A percentile compares a stretch with the other conserved stretches of the same genome.
Evolutionary conservation across 2,113 vertebrate species (phyloP).

Genomic region (Xiphophorus couchianus): DNA sequence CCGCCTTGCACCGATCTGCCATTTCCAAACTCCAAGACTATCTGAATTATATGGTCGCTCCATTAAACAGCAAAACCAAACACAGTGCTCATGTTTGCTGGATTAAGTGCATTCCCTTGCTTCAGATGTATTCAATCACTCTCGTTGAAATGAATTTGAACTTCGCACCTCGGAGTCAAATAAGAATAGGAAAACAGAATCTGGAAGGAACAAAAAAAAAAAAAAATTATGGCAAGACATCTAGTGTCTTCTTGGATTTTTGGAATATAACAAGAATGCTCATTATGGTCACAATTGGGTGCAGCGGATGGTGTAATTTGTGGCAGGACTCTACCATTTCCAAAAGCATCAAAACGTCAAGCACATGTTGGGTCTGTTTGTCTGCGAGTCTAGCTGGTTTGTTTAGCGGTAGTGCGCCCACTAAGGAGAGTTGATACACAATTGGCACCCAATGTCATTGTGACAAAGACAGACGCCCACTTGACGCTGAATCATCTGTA

Average conservation of each 20-base stretch:
- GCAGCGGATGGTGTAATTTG: constrained; percentile 68
- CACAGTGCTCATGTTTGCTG: constrained; percentile 34
- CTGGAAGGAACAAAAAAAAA: constrained; percentile 42
- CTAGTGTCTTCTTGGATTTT: constrained; percentile 38
- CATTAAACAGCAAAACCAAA: constrained; percentile 43
- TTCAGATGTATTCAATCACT: constrained; percentile 51
- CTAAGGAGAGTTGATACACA: constrained; percentile 35
- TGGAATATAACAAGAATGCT: constrained; percentile 66
- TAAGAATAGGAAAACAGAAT: constrained; percentile 1
- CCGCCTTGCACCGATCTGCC: constrained; percentile 54
- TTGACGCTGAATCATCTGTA: constrained; percentile 38
- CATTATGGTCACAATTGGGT: constrained; percentile 59
- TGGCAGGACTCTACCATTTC: constrained; percentile 66
- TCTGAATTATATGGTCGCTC: constrained; percentile 55
- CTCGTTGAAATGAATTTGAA: constrained; percentile 53
- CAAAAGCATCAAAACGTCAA: constrained; percentile 63
- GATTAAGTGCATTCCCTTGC: constrained; percentile 62
- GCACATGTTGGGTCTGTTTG: constrained; percentile 34
- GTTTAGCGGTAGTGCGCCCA: constrained; percentile 49
- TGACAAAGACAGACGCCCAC: constrained; percentile 44
- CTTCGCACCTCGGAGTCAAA: constrained; percentile 49
- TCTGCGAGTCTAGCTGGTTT: constrained; percentile 12
- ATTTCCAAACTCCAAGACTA: constrained; percentile 40
- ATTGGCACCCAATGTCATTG: constrained; percentile 28
- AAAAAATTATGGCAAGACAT: constrained; percentile 44